Evolutionary conservation across 2,888 invertebrate genomes (phyloP).

Genomic region (Plebejus anna): DNA sequence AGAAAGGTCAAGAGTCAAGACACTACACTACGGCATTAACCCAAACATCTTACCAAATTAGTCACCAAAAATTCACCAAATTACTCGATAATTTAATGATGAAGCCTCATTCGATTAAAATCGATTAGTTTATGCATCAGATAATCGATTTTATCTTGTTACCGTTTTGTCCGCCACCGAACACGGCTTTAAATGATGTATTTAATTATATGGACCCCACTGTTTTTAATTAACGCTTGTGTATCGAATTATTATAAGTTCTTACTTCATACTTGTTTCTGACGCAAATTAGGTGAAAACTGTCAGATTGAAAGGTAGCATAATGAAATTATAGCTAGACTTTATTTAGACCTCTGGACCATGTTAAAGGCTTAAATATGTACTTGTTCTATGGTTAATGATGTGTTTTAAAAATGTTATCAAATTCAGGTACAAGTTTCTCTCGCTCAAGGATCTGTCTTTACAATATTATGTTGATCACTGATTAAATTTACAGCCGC

Average conservation of each 20-base stretch:
- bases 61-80: conserved; percentile 2
- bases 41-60: not conserved
- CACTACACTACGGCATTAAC: not conserved
- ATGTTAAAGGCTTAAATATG: no score
- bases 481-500: no score
- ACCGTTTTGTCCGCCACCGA: conserved; percentile 46
- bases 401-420: no score
- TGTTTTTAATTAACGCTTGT: not conserved
- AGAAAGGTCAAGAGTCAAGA: not conserved
- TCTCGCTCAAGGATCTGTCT: no score
- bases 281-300: not conserved
- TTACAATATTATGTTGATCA: no score
- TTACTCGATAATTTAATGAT: conserved; percentile 44
- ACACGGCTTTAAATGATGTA: conserved; percentile 35
- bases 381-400: no score
- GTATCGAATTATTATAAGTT: not conserved
- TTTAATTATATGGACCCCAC: conserved; percentile 30
- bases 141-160: conserved; percentile 53
- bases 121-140: conserved; percentile 65
- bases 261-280: not conserved
- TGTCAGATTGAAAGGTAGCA: not conserved
- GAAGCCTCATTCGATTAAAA: conserved; percentile 51
- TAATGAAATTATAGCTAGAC: not conserved
- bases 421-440: no score
- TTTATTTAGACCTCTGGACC: no score